Conservation (phyloP, 1,140 invertebrate genomes). For the Leguminivora glycinivorella region DNA sequence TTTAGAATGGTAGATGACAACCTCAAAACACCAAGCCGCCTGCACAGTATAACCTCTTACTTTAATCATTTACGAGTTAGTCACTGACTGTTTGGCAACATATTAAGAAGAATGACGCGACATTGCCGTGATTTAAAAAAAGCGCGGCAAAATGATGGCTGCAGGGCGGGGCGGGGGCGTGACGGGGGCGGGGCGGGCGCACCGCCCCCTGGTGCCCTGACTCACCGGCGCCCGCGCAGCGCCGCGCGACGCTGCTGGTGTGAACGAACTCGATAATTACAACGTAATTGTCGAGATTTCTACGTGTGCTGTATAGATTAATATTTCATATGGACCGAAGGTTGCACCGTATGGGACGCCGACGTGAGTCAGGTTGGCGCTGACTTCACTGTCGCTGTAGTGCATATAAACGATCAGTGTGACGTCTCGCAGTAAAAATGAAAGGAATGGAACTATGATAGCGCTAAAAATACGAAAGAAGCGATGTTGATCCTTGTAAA, state of each 20-base stretch:
- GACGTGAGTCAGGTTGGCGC: conserved; percentile 17
- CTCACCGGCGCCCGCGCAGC: conserved; percentile 52
- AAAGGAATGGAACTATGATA: conserved; percentile 4
- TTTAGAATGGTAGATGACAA: no score
- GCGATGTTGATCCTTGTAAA: not conserved
- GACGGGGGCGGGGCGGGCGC: conserved; percentile 64
- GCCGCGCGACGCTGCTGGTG: conserved; percentile 38
- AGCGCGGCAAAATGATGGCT: conserved; percentile 71
- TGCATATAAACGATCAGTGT: not conserved
- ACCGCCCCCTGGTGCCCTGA: conserved; percentile 73
- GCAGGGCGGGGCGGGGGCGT: conserved; percentile 55
- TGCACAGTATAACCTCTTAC: not conserved
- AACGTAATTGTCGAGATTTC: conserved; percentile 28
- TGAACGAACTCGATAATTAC: conserved; percentile 28
- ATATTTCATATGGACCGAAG: conserved; percentile 10
- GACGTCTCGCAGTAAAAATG: conserved; percentile 4
- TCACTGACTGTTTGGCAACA: conserved; percentile 74
- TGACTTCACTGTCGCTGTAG: not conserved
- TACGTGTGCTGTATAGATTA: conserved; percentile 11
- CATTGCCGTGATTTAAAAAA: conserved; percentile 66
- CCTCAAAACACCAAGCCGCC: conserved; percentile 14
- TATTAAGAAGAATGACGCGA: conserved; percentile 62
- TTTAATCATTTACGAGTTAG: conserved; percentile 33
- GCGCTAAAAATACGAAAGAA: not conserved
- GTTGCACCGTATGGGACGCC: conserved; percentile 5